Evolutionary conservation across 2,888 invertebrate species (phyloP), one percentile per base, ranked within the genome.

Genomic region (Tethea ocularis): DNA sequence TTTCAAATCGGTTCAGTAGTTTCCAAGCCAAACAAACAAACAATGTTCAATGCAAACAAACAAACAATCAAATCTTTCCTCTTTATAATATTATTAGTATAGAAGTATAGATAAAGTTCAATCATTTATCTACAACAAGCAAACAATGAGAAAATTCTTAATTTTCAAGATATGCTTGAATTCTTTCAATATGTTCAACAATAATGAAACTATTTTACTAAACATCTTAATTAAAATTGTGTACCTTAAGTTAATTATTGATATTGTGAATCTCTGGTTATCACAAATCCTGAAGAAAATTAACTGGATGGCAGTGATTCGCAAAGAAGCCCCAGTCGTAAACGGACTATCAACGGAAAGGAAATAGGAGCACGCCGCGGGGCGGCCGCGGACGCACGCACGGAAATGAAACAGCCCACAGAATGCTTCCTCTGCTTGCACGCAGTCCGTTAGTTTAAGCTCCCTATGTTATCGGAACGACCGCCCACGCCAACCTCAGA

Each of bases 331-430:
- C 58, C 64, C 62, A 63, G 67, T 71, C 77, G 78, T 84, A 84
- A 86, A 84, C 75, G 77, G 77, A 78, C 77, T 80, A 77, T 79
- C 75, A 75, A 66, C 59, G 65, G 71, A 72, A 75, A 84, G 84
- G 80, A 85, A 82, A 81, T 85, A 82, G 82, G 78, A 73, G 69
- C 65, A 66, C 66, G 46, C 20, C 20, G 20, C 20, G 46, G 3
- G 20, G 3, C 46, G 69, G 72, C 75, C 75, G 74, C 80, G 75
- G 74, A 72, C 75, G 77, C 82, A 83, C 82, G 82, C 81, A 75
- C 85, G 88, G 88, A 88, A 87, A 87, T 87, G 82, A 87, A 84
- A 61, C 72, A 66, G 64, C 71, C 82, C 80, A 68, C 75, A 72
- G 72, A 64, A 17, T 67, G 70, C 71, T 83, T 80, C 81, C 82